phyloP scores from a whole-genome alignment of 2,888 invertebrate genomes.

The Drosophila acutilabella region DNA sequence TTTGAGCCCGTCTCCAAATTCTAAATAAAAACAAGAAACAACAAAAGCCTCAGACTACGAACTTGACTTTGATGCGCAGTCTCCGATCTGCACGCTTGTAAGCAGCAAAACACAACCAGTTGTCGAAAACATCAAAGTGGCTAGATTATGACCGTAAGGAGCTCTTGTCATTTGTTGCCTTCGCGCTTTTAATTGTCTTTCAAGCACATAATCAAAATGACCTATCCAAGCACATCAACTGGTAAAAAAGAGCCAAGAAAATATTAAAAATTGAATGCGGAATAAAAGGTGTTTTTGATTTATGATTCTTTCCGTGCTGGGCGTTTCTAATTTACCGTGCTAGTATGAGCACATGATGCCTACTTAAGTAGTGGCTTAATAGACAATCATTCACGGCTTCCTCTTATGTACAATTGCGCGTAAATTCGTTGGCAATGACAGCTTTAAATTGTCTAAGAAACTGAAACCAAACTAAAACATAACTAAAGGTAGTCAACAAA shows the following conservation, averaged over 20 bases:
- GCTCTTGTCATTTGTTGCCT: conserved; percentile 73
- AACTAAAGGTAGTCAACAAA: conserved; percentile 27
- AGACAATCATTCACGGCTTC: conserved; percentile 52
- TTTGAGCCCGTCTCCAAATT: conserved; percentile 24
- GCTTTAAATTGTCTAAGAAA: conserved; percentile 10
- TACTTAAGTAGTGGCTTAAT: conserved; percentile 61
- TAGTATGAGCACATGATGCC: conserved; percentile 44
- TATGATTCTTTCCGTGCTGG: conserved; percentile 48
- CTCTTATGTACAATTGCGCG: conserved; percentile 21
- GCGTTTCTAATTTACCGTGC: conserved; percentile 68
- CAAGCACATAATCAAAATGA: conserved; percentile 58
- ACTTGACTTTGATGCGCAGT: conserved; percentile 45
- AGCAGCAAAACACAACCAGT: conserved; percentile 56
- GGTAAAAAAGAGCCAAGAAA: background rate
- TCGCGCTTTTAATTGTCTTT: conserved; percentile 67
- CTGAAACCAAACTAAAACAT: conserved; percentile 26
- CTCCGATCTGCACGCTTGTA: conserved; percentile 42
- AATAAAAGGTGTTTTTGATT: conserved; percentile 61
- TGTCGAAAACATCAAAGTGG: conserved; percentile 66
- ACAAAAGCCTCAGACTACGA: conserved; percentile 59
- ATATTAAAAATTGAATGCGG: conserved; percentile 49
- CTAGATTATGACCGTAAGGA: conserved; percentile 66
- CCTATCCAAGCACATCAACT: conserved; percentile 43
- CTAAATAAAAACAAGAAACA: conserved; percentile 20
- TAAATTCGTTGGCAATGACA: conserved; percentile 38